These are phyloP conservation scores for Mya arenaria DNA, from an alignment of 1,140 invertebrate genomes.

Conservation along the genomic window DNA sequence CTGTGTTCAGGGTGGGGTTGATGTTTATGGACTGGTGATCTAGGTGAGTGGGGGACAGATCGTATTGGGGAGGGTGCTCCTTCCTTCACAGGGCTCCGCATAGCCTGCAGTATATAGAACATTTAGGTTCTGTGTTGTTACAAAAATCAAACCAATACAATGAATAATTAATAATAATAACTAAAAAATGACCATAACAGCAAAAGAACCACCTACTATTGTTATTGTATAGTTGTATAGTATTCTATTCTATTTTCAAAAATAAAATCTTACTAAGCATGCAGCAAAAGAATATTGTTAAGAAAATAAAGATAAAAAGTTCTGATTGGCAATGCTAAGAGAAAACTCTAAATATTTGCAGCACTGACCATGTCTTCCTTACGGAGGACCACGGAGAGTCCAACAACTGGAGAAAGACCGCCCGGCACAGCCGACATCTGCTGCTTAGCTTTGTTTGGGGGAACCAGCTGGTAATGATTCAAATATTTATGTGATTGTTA, in stretches of 20 bases:
- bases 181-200: too few relatives aligned
- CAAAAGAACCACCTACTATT: too few relatives aligned
- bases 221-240: too few relatives aligned
- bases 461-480: constrained; percentile 74
- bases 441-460: constrained; percentile 73
- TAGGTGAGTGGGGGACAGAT: constrained; percentile 10
- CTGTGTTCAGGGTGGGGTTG: constrained; percentile 37
- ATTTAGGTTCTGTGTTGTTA: too few relatives aligned
- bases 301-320: too few relatives aligned
- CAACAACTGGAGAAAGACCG: constrained; percentile 70
- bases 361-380: constrained; percentile 76
- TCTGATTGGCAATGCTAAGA: not conserved
- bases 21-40: constrained; percentile 33
- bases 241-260: too few relatives aligned
- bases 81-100: constrained; percentile 53
- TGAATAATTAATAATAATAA: too few relatives aligned
- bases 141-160: too few relatives aligned
- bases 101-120: too few relatives aligned
- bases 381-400: constrained; percentile 77
- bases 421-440: constrained; percentile 64
- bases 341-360: not conserved
- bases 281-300: too few relatives aligned
- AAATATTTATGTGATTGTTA: too few relatives aligned
- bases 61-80: constrained; percentile 9
- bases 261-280: too few relatives aligned